Percentiles rank a stretch among this genome's conserved stretches.
Evolutionary conservation across 2,888 invertebrate species (phyloP).

Genomic region (Elegia similella): DNA sequence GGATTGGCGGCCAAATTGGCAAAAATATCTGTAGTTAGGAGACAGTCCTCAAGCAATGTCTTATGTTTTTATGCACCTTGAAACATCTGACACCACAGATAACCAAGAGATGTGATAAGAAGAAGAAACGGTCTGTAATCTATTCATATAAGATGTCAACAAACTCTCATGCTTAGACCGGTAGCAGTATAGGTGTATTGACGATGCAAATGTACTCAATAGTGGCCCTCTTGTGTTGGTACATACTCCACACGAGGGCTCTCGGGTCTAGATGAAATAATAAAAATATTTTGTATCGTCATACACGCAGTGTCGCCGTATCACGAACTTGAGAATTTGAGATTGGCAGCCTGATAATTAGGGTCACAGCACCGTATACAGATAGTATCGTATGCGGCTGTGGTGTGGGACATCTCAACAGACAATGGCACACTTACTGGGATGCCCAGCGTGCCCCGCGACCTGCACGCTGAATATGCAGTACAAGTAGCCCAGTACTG

Average conservation of each 20-base stretch:
- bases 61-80: too few relatives aligned
- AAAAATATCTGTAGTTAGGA: too few relatives aligned
- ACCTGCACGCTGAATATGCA: too few relatives aligned
- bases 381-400: too few relatives aligned
- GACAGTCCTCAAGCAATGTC: too few relatives aligned
- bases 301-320: neutral
- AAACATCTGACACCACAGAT: too few relatives aligned
- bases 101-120: neutral
- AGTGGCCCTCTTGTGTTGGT: slow-evolving; percentile 38
- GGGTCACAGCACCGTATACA: neutral
- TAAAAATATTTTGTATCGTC: slow-evolving; percentile 23
- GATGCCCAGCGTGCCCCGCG: too few relatives aligned
- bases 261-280: slow-evolving; percentile 28
- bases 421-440: too few relatives aligned
- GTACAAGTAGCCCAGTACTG: too few relatives aligned
- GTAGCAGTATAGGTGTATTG: slow-evolving; percentile 21
- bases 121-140: neutral
- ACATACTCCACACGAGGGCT: slow-evolving; percentile 34
- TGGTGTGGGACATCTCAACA: too few relatives aligned
- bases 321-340: neutral
- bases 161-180: neutral
- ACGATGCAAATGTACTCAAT: slow-evolving; percentile 24
- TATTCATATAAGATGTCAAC: neutral
- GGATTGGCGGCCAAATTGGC: too few relatives aligned
- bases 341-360: neutral